Evolutionary conservation across 2,888 invertebrate species (phyloP), one percentile per base, ranked within the genome.

Genomic region (Punctoribates punctum): DNA sequence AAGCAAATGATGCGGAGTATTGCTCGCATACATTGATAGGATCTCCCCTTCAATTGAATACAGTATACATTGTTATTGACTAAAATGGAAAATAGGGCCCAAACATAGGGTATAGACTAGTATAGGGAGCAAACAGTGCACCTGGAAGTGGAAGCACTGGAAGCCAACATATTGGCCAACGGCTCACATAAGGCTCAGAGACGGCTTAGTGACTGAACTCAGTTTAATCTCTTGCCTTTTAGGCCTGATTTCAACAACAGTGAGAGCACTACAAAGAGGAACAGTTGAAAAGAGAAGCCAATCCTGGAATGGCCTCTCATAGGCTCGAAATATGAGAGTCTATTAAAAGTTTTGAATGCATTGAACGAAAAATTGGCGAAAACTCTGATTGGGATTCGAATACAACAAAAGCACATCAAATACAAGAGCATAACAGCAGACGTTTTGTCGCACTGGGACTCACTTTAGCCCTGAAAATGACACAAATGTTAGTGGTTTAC

Each of bases 401-500:
- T 51, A 51, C 51, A 51, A 65, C 65, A 65, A 72, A 72, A 72
- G 72, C 46, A 72, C 72, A 72, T 72, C 72, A 72, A 46, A 67
- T 20, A 67, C 38, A 67, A 67, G 65, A 67, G 65, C 72, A 72
- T 46, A 72, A 72, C 72, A 72, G 15, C 72, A 72, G 72, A 46
- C 72, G 72, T 72, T 72, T 72, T 72, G 72, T 72, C 72, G 72
- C 72, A 72, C 42, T 25, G 72, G 72, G 72, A 72, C 42, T 72
- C 72, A 72, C 72, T 72, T 72, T 72, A 46, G 72, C 20, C 5
- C 34, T 8, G 48, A 62, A 54, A 38, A 48, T 48, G 72, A 72
- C 72, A 72, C 72, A 72, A 72, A 72, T 72, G 72, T 72, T 72
- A 72, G 72, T 72, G 72, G 72, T 72, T 72, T 72, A 72, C 72